These are phyloP conservation scores for Dyspetes luteomarginatus DNA, from an alignment of 2,888 invertebrate species.

Conservation along the genomic window DNA sequence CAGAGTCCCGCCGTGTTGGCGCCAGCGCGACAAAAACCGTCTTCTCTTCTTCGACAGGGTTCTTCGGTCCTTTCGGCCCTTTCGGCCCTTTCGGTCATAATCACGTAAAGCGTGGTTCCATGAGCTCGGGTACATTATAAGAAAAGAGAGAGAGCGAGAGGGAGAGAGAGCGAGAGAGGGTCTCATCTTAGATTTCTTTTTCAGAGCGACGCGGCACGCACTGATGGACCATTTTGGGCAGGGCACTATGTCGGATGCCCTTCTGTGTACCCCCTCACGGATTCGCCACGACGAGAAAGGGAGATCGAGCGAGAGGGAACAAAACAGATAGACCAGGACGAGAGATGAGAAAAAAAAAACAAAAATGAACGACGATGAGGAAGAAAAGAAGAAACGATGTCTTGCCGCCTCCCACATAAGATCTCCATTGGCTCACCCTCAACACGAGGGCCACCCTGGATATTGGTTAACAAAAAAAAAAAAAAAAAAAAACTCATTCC, in stretches of 20 bases:
- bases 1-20: conserved; percentile 72
- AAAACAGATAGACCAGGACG: conserved; percentile 6
- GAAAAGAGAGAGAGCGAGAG: not conserved
- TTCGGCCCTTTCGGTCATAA: conserved; percentile 67
- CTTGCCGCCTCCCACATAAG: conserved; percentile 38
- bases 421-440: not conserved
- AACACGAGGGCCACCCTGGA: conserved; percentile 39
- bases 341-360: conserved; percentile 13
- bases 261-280: conserved; percentile 28
- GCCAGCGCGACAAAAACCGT: conserved; percentile 74
- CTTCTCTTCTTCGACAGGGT: conserved; percentile 25
- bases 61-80: conserved; percentile 33
- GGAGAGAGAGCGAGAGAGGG: conserved; percentile 22
- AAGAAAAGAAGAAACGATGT: conserved; percentile 49
- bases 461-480: conserved; percentile 18
- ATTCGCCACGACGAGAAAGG: conserved; percentile 45
- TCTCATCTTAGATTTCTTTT: conserved; percentile 53
- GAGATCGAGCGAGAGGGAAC: conserved; percentile 17
- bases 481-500: conserved; percentile 10
- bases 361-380: conserved; percentile 31
- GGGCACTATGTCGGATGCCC: conserved; percentile 48
- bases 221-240: conserved; percentile 53
- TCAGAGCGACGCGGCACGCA: conserved; percentile 31
- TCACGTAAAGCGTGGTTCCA: conserved; percentile 74
- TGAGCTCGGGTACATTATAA: conserved; percentile 15